Evolutionary conservation across 1,140 invertebrate species (phyloP).

Genomic region (Lamellibrachia luymesi): DNA sequence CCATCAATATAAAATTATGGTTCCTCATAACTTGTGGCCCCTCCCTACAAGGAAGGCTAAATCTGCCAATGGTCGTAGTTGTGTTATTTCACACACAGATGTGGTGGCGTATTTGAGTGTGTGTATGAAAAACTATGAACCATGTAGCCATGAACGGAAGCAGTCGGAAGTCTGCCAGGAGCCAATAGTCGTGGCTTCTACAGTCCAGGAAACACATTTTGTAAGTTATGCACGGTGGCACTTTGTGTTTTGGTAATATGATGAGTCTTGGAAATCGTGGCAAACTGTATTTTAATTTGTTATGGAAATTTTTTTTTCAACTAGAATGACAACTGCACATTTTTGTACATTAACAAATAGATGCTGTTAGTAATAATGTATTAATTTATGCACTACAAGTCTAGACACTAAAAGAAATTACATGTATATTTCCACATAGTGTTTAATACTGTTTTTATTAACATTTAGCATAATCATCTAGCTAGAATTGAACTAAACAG

Average conservation of each 20-base stretch:
- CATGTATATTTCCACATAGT: neutral
- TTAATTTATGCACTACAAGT: neutral
- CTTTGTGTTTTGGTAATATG: neutral
- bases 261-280: neutral
- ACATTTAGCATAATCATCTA: neutral
- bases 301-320: neutral
- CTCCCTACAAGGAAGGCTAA: no score
- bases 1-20: no score
- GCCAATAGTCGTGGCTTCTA: neutral
- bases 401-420: neutral
- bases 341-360: neutral
- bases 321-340: neutral
- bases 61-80: neutral
- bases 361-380: neutral
- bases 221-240: neutral
- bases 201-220: neutral
- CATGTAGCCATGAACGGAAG: neutral
- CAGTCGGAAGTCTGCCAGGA: neutral
- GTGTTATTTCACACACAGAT: neutral
- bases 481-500: neutral
- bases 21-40: no score
- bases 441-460: neutral
- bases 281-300: neutral
- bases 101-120: neutral
- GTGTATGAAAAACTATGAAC: neutral